A percentile compares a stretch with the other conserved stretches of the same genome.
Conservation (phyloP, 2,113 vertebrate genomes). For the Saguinus imperator region DNA sequence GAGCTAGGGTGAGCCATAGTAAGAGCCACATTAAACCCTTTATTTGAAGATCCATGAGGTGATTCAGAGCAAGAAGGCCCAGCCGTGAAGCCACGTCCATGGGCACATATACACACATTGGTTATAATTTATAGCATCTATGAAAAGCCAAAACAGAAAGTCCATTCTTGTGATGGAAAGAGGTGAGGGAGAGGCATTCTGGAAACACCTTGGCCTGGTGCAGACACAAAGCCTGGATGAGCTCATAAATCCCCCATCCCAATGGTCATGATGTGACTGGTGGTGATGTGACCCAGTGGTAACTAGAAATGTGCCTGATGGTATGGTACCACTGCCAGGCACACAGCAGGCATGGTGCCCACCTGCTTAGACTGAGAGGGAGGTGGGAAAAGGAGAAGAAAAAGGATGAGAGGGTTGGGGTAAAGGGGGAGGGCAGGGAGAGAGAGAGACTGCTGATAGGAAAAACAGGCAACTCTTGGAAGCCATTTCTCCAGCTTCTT, state of each 20-base stretch:
- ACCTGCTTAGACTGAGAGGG: neutral
- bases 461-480: no score
- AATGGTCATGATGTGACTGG: conserved; percentile 77
- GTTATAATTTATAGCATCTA: conserved; percentile 69
- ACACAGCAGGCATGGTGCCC: conserved; percentile 10
- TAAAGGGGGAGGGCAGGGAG: no score
- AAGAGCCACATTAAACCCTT: conserved; percentile 38
- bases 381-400: accelerated
- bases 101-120: neutral
- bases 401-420: accelerated
- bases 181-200: conserved; percentile 63
- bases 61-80: conserved; percentile 69
- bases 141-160: conserved; percentile 79
- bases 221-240: conserved; percentile 69
- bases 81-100: conserved; percentile 59
- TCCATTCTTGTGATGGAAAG: conserved; percentile 76
- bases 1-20: conserved; percentile 51
- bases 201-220: conserved; percentile 79
- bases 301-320: conserved; percentile 70
- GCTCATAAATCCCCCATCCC: conserved; percentile 76
- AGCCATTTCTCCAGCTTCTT: neutral
- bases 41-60: conserved; percentile 64
- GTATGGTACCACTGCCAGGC: conserved; percentile 52
- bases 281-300: conserved; percentile 68
- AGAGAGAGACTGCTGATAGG: no score